These are phyloP conservation scores for Ridgeia piscesae DNA, from an alignment of 1,140 invertebrate species.

Conservation along the genomic window DNA sequence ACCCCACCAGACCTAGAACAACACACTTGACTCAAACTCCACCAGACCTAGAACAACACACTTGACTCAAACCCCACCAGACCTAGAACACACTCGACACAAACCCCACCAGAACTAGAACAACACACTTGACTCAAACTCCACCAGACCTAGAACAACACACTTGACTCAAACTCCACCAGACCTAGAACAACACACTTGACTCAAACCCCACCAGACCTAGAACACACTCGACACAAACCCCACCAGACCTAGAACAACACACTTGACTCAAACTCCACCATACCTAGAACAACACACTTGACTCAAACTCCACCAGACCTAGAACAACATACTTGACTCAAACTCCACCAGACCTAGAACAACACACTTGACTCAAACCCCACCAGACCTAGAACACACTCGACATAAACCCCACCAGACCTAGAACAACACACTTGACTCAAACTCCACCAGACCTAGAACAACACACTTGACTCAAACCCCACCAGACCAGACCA, in stretches of 20 bases:
- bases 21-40: constrained; percentile 57
- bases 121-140: not conserved
- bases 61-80: constrained; percentile 62
- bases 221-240: no score
- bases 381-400: no score
- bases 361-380: no score
- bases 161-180: no score
- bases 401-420: constrained; percentile 68
- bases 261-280: constrained; percentile 59
- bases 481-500: not conserved
- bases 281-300: constrained; percentile 38
- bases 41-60: constrained; percentile 50
- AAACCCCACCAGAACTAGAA: no score
- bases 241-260: constrained; percentile 58
- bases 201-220: no score
- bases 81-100: not conserved
- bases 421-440: constrained; percentile 26
- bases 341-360: no score
- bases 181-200: no score
- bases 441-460: constrained; percentile 62
- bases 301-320: not conserved
- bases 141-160: no score
- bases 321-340: no score
- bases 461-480: not conserved
- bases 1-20: no score